These are phyloP conservation scores for Hestina assimilis DNA, from an alignment of 1,140 invertebrate genomes.

Conservation along the genomic window DNA sequence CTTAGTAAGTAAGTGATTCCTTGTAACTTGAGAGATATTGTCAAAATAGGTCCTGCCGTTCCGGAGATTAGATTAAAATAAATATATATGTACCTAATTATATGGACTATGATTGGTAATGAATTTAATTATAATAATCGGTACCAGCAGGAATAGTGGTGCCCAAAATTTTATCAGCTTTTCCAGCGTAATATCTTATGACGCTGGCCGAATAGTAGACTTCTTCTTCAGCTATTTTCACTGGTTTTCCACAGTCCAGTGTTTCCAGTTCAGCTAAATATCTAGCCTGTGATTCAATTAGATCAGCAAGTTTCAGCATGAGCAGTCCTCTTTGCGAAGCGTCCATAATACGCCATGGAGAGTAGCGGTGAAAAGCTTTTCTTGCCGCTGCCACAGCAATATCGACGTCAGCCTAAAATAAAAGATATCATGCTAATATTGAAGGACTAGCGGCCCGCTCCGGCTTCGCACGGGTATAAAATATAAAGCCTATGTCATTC, in stretches of 20 bases:
- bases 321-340: conserved; percentile 81
- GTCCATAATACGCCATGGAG: conserved; percentile 86
- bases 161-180: conserved; percentile 87
- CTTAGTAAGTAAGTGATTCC: too few species aligned
- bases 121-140: conserved; percentile 3
- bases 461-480: too few species aligned
- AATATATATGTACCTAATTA: too few species aligned
- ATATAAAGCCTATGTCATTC: not conserved
- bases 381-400: conserved; percentile 89
- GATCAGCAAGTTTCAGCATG: conserved; percentile 82
- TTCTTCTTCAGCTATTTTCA: conserved; percentile 79
- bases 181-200: conserved; percentile 86
- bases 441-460: too few species aligned
- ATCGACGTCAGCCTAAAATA: conserved; percentile 85
- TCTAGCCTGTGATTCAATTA: conserved; percentile 83
- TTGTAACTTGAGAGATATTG: too few species aligned
- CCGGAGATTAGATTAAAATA: too few species aligned
- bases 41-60: too few species aligned
- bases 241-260: conserved; percentile 88
- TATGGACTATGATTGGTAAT: too few species aligned
- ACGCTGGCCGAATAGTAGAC: conserved; percentile 77
- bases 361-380: conserved; percentile 84
- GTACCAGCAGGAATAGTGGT: conserved; percentile 64
- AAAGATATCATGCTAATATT: too few species aligned
- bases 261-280: conserved; percentile 85